Evolutionary conservation across 1,140 invertebrate genomes (phyloP).

Genomic region (Elysia chlorotica): DNA sequence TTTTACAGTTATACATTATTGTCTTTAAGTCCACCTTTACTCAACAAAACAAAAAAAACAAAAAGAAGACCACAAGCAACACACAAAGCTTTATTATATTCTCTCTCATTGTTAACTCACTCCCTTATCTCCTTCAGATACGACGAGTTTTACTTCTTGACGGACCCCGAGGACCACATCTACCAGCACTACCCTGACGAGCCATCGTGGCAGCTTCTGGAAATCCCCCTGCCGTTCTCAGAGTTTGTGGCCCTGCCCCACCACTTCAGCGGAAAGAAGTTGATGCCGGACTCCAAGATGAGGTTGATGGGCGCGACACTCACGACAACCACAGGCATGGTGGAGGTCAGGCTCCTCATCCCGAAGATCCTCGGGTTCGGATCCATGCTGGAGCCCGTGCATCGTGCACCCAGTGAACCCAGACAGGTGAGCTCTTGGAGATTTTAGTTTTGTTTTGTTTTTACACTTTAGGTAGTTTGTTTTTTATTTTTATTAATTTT

Average conservation of each 20-base stretch:
- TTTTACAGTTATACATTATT: too few relatives aligned
- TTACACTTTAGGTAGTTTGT: too few relatives aligned
- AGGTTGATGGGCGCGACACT: constrained; percentile 53
- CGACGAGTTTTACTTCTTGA: constrained; percentile 65
- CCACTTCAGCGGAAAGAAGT: constrained; percentile 60
- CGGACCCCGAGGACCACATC: constrained; percentile 66
- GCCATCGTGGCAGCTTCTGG: constrained; percentile 65
- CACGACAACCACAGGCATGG: constrained; percentile 49
- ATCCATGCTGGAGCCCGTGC: constrained; percentile 45
- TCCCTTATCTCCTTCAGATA: constrained; percentile 33
- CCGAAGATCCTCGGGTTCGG: constrained; percentile 54
- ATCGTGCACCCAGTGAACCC: constrained; percentile 40
- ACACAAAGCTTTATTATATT: too few relatives aligned
- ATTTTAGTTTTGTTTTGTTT: too few relatives aligned
- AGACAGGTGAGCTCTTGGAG: too few relatives aligned
- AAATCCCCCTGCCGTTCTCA: constrained; percentile 64
- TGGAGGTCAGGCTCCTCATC: constrained; percentile 50
- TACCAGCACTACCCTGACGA: constrained; percentile 68
- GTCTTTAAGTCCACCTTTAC: too few relatives aligned
- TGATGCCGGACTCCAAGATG: constrained; percentile 51
- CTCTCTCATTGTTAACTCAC: too few relatives aligned
- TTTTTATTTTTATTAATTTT: too few relatives aligned
- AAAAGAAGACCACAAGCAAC: too few relatives aligned
- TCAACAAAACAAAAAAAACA: too few relatives aligned
- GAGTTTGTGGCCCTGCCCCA: constrained; percentile 65